Evolutionary conservation across 2,797 vertebrate species (phyloP), one percentile per base, ranked within the genome.

Genomic region (Chrysocyon brachyurus): DNA sequence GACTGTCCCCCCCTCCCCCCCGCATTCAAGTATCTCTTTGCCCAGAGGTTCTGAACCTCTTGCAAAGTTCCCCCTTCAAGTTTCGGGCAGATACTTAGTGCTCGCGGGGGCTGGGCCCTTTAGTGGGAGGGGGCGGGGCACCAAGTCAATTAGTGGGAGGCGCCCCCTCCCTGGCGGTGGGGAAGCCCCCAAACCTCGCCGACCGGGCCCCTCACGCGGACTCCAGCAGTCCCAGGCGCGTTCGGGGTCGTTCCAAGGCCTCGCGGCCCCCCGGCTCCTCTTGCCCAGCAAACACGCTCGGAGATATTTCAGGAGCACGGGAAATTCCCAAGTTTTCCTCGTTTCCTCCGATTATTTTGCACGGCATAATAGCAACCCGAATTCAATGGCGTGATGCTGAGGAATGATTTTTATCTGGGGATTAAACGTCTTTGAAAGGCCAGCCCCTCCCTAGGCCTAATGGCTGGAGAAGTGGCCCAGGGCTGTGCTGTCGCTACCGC

Each of bases 281-380:
- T 92, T 92, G 81, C 64, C 54, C 77, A 17, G 85, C 5, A 89
- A 93, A 88, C 73, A 4, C 4, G 73, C 95, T 81, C 19, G 24
- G 66, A 96, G 97, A 97, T 98, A 98, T 98, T 98, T 98, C 96
- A 75, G 97, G 97, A 98, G 92, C 96, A 97, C 97, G 98, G 98
- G 97, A 98, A 98, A 97, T 98, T 98, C 98, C 98, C 98, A 96
- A 97, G 97, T 98, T 97, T 98, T 98, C 97, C 97, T 97, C 92
- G 97, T 96, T 98, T 98, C 98, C 97, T 98, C 95, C 95, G 96
- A 98, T 98, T 98, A 98, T 98, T 97, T 97, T 61, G 85, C 49
- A 36, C 87, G 3, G 91, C 97, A 97, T 97, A 98, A 98, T 98
- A 96, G 97, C 96, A 59, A 85, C 95, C 56, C 73, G 78, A 97